Evolutionary conservation across 2,113 vertebrate species (phyloP).

Genomic region (Lophius piscatorius): DNA sequence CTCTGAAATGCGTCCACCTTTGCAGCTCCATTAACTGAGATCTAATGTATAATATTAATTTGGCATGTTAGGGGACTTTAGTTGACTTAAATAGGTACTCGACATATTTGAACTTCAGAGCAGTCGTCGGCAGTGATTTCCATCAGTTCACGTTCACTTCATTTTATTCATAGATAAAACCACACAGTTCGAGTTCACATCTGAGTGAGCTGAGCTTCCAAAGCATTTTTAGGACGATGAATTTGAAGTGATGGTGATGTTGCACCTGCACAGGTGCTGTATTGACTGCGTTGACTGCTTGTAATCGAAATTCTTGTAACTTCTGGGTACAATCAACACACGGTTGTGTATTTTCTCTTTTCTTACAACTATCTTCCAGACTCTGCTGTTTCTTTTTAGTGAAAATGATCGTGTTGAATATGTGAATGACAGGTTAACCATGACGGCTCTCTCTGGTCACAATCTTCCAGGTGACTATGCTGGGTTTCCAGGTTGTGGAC

Average conservation of each 20-base stretch:
- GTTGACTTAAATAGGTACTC: slow-evolving; percentile 5
- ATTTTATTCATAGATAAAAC: slow-evolving; percentile 22
- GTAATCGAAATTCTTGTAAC: slow-evolving; percentile 17
- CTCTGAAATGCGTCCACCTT: slow-evolving; percentile 15
- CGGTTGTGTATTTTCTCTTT: neutral
- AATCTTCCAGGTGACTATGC: slow-evolving; percentile 89
- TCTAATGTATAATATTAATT: too few relatives aligned
- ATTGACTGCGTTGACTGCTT: neutral
- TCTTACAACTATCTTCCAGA: slow-evolving; percentile 3
- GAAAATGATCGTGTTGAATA: neutral
- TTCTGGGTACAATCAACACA: slow-evolving; percentile 41
- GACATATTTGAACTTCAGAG: slow-evolving; percentile 1
- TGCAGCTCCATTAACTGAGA: neutral
- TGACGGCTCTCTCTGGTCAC: neutral
- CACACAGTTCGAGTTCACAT: neutral
- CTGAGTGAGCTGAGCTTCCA: neutral
- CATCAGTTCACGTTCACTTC: slow-evolving; percentile 58
- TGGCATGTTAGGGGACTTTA: slow-evolving; percentile 9
- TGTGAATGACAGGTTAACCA: slow-evolving; percentile 1
- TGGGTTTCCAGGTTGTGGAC: slow-evolving; percentile 96
- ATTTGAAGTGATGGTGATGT: slow-evolving; percentile 63
- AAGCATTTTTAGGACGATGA: neutral
- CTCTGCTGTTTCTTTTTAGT: neutral
- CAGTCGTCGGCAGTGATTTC: slow-evolving; percentile 13
- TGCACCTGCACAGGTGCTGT: slow-evolving; percentile 18